Evolutionary conservation across 2,888 invertebrate genomes (phyloP).

Genomic region (Andricus quercusramuli): DNA sequence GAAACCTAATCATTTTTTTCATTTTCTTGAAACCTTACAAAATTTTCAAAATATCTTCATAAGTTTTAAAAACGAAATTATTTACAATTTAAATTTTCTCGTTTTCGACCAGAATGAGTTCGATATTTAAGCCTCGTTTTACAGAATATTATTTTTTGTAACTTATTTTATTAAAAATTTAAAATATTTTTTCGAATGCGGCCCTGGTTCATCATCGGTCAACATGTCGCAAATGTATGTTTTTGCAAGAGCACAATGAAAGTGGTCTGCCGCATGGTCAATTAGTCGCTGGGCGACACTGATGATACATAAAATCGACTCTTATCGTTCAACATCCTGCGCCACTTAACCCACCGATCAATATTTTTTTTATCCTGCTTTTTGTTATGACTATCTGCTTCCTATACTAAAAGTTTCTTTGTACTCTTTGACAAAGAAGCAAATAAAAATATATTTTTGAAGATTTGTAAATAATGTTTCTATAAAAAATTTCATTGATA

Average conservation of each 20-base stretch:
- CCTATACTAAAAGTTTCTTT: neutral
- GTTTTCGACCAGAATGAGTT: no score
- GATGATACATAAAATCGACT: slow-evolving; percentile 46
- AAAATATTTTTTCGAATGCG: neutral
- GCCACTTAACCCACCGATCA: slow-evolving; percentile 15
- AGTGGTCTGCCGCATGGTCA: slow-evolving; percentile 2
- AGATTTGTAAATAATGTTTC: neutral
- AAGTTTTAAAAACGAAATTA: no score
- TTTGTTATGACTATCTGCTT: slow-evolving; percentile 9
- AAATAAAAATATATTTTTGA: neutral
- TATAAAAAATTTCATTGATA: no score
- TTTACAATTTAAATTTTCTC: no score
- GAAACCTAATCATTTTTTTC: no score
- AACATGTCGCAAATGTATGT: neutral
- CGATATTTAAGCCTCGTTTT: no score
- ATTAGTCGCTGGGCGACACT: slow-evolving; percentile 38
- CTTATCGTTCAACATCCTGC: slow-evolving; percentile 45
- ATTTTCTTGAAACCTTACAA: no score
- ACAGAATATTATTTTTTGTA: neutral
- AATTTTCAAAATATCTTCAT: no score
- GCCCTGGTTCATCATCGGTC: neutral
- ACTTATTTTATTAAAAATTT: neutral
- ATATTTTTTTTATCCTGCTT: slow-evolving; percentile 4
- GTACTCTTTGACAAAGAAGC: neutral
- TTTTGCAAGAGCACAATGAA: neutral